Evolutionary conservation across 1,140 invertebrate genomes (phyloP).

Genomic region (Sitobion miscanthi): DNA sequence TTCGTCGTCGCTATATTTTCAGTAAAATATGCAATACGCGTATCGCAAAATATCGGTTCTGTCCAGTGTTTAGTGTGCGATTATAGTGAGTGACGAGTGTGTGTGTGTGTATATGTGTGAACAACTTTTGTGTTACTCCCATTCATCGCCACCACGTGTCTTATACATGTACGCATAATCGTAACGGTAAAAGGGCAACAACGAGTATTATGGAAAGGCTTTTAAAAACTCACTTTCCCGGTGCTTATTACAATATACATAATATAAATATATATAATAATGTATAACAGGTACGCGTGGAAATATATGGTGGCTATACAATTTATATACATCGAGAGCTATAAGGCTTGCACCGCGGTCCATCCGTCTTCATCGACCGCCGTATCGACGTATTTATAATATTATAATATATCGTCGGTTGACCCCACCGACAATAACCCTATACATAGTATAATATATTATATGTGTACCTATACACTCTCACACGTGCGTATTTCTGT

Average conservation of each 20-base stretch:
- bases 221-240: neutral
- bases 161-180: neutral
- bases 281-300: neutral
- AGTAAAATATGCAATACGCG: neutral
- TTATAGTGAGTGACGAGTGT: neutral
- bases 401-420: neutral
- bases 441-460: neutral
- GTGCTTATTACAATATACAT: neutral
- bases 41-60: neutral
- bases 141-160: neutral
- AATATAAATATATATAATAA: neutral
- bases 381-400: neutral
- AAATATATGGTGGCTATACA: neutral
- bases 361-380: constrained; percentile 28
- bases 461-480: neutral
- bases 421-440: neutral
- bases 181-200: neutral
- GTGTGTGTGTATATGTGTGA: too few species aligned
- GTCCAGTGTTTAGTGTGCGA: neutral
- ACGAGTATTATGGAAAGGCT: neutral
- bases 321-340: neutral
- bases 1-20: neutral
- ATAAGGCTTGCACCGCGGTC: neutral
- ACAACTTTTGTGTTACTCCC: neutral
- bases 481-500: neutral